A percentile compares a stretch with the other conserved stretches of the same genome.
Evolutionary conservation across 2,113 vertebrate species (phyloP).

Genomic region (Muscicapa adusta): DNA sequence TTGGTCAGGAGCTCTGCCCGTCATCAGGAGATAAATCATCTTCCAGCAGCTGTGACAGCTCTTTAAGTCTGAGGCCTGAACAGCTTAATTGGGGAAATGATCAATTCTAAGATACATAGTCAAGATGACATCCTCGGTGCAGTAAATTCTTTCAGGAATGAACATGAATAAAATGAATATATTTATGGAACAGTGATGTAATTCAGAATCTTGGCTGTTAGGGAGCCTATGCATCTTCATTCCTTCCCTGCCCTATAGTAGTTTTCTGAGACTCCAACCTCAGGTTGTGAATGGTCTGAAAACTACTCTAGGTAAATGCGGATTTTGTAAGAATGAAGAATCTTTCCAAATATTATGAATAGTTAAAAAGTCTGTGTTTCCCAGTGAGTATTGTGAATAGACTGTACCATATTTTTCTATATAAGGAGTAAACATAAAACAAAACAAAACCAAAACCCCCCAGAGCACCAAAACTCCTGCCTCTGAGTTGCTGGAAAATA

Average conservation of each 20-base stretch:
- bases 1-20: conserved; percentile 50
- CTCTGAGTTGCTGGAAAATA: neutral
- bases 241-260: conserved; percentile 1
- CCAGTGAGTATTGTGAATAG: neutral
- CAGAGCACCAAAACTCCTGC: neutral
- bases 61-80: conserved; percentile 57
- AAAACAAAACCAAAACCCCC: neutral
- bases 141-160: conserved; percentile 50
- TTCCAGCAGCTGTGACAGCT: conserved; percentile 51
- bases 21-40: conserved; percentile 63
- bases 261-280: conserved; percentile 5
- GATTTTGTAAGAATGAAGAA: conserved; percentile 12
- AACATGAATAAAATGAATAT: conserved; percentile 52
- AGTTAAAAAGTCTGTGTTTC: neutral
- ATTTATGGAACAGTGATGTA: conserved; percentile 69
- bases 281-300: conserved; percentile 16
- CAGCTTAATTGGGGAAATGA: conserved; percentile 62
- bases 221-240: conserved; percentile 29
- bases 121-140: conserved; percentile 40
- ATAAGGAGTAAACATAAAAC: neutral
- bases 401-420: neutral
- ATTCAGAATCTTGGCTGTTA: conserved; percentile 60
- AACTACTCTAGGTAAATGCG: neutral
- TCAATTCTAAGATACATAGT: conserved; percentile 55
- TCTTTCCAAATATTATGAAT: neutral